A percentile compares a stretch with the other conserved stretches of the same genome.
phyloP scores from a whole-genome alignment of 1,140 invertebrate species.

The Panulirus ornatus region DNA sequence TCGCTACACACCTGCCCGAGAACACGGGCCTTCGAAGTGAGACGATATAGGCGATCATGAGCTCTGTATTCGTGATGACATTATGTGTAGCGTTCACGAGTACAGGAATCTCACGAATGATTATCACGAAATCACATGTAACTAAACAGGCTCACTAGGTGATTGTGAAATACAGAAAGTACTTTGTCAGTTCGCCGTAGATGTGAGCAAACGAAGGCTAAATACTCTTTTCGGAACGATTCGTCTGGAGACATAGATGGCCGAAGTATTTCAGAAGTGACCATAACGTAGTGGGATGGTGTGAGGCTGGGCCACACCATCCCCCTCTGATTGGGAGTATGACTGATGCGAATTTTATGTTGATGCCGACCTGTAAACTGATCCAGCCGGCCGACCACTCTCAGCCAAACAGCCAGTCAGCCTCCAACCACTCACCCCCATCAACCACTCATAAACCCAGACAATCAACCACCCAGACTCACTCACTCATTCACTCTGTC shows the following conservation, averaged over 20 bases:
- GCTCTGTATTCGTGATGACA: no score
- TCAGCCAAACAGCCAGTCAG: constrained; percentile 11
- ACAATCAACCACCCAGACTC: not conserved
- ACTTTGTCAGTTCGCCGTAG: no score
- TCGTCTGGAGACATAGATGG: no score
- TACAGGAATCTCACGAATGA: no score
- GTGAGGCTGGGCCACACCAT: not conserved
- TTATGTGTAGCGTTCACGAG: constrained; percentile 15
- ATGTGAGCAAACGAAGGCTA: no score
- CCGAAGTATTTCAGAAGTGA: not conserved
- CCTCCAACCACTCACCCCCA: no score
- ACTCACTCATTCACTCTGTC: not conserved
- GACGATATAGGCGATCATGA: not conserved
- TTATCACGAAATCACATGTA: no score
- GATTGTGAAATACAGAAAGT: no score
- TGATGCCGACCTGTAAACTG: constrained; percentile 51
- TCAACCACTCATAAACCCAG: not conserved
- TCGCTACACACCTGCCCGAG: not conserved
- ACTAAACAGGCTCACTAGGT: no score
- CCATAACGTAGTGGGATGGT: not conserved
- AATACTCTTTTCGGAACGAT: no score
- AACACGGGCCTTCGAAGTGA: constrained; percentile 7
- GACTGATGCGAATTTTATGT: constrained; percentile 62
- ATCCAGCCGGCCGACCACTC: constrained; percentile 15
- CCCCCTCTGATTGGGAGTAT: constrained; percentile 46